Percentiles rank a stretch among this genome's conserved stretches.
phyloP scores from a whole-genome alignment of 2,797 vertebrate genomes.

The Eulemur rubriventer region DNA sequence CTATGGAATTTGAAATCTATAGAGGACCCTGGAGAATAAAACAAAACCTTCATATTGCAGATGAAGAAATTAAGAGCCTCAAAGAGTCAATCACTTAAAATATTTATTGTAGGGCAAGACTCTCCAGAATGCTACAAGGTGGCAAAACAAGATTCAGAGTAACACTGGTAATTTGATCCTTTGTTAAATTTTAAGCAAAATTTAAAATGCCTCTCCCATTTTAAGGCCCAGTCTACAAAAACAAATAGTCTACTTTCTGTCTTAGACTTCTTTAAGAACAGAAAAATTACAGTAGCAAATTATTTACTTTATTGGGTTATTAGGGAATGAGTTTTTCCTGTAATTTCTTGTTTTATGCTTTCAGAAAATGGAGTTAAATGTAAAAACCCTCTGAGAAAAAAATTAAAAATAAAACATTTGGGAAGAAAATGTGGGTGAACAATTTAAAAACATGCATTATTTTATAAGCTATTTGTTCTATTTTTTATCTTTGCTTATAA shows the following conservation, averaged over 20 bases:
- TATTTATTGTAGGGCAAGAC: background rate
- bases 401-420: background rate
- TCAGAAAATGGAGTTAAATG: conserved; percentile 45
- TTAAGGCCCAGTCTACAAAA: too few species aligned
- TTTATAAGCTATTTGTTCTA: conserved; percentile 21
- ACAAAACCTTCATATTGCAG: conserved; percentile 33
- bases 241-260: background rate
- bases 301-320: background rate
- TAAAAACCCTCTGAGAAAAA: conserved; percentile 40
- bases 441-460: conserved; percentile 28
- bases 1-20: background rate
- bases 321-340: conserved; percentile 18
- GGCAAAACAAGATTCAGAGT: conserved; percentile 13
- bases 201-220: background rate
- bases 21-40: background rate
- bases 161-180: background rate
- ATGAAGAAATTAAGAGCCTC: conserved; percentile 9
- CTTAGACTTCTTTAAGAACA: background rate
- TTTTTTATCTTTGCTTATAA: conserved; percentile 13
- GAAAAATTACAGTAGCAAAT: conserved; percentile 6
- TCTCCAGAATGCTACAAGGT: conserved; percentile 13
- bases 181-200: conserved; percentile 4
- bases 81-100: conserved; percentile 42
- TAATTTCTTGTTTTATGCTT: conserved; percentile 42
- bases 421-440: conserved; percentile 1